Base-by-base conservation (phyloP, 2,888 invertebrate genomes). In the Pristionchus fissidentatus region DNA sequence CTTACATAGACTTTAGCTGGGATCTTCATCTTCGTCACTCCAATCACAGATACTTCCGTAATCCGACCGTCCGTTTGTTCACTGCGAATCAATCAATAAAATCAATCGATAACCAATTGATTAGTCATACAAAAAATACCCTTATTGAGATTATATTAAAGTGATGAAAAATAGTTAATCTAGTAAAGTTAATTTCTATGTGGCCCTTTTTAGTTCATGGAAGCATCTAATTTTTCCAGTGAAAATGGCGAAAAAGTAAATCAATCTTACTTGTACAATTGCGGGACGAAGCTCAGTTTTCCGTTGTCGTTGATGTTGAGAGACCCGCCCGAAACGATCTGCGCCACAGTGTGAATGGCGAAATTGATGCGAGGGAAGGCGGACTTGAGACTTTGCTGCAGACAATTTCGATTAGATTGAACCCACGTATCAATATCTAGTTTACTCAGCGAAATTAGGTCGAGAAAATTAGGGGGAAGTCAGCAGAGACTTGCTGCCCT, bases 1-100 rank as follows among this genome's bases (percentile, higher is more conserved):
- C 93, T 92, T 89, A 98, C 97, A 93, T 99, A 99, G 94, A 97
- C 97, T 94, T 98, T 98, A 92, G 97, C 97, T 22, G 97, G 97
- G 92, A 96, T 96, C 93, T 97, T 97, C 88, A 97, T 95, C 93
- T 99, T 99, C 93, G 97, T 96, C 93, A 95, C 97, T 85, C 96
- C 95, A 85, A 96, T 95, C 15, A 98, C 96, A 92, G 95, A 95
- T 0, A 97, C 96, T 87, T 95, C 95, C 70, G 95, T 95, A 66
- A 99, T 94, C 8, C 96, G 95, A 0, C 98, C 98, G 93, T 98
- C 98, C 92, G 95, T 95, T 79, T 92, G 88, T 85, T 92, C 88
- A 19, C 90, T 90, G 78, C 77, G n/a, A n/a, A n/a, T n/a, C n/a
- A n/a, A n/a, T n/a, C n/a, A 88, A 85, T 78, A 55, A 35, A 19